A percentile compares a stretch with the other conserved stretches of the same genome.
Evolutionary conservation across 1,140 invertebrate species (phyloP).

Genomic region (Caenorhabditis latens): DNA sequence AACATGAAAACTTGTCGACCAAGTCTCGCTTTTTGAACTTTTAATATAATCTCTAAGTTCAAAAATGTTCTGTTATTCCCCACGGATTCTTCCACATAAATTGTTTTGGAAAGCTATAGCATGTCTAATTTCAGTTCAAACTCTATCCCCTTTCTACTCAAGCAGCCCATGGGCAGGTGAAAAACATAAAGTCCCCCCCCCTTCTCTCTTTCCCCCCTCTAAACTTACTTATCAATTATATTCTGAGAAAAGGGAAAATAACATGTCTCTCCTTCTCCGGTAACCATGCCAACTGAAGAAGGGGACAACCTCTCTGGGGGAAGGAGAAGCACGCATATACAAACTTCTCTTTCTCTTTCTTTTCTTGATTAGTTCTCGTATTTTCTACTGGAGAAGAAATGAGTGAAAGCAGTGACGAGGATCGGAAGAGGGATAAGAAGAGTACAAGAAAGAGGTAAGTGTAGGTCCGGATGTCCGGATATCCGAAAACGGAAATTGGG

Average conservation of each 20-base stretch:
- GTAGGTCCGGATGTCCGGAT: not conserved
- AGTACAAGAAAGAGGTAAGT: not conserved
- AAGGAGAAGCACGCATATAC: not conserved
- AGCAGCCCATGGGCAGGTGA: no score
- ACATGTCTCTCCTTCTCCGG: not conserved
- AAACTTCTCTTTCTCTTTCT: not conserved
- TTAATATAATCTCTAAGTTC: no score
- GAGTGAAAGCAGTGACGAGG: not conserved
- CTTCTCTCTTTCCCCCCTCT: not conserved
- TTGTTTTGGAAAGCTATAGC: no score
- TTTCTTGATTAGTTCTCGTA: not conserved
- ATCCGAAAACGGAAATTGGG: not conserved
- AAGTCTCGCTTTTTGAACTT: no score
- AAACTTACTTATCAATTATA: constrained; percentile 1
- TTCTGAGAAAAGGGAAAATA: not conserved
- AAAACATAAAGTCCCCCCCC: no score
- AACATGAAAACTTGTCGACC: no score
- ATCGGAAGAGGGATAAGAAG: not conserved
- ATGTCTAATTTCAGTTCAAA: no score
- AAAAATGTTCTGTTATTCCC: no score
- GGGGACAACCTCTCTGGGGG: not conserved
- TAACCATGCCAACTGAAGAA: not conserved
- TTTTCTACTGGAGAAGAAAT: no score
- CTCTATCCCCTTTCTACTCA: no score
- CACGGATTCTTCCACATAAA: no score